Base-by-base conservation (phyloP, 2,797 vertebrate species). In the Muraenolepis orangiensis region DNA sequence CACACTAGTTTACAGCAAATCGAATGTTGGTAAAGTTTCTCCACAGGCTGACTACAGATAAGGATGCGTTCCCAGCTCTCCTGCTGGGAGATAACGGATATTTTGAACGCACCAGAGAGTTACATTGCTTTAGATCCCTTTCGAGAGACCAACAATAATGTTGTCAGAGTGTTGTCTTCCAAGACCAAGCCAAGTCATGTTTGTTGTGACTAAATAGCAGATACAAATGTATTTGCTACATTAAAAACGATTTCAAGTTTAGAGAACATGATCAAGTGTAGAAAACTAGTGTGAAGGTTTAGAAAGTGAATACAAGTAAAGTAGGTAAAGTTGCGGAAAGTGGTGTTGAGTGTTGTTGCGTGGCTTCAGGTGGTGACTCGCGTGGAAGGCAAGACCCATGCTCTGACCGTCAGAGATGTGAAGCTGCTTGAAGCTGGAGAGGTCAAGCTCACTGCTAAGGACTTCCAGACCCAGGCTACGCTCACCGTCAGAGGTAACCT, bases 381-480 rank as follows among this genome's bases (percentile, higher is more conserved):
- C 72, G 92, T 94, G 78, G 95, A 95, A 71, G 98, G 97, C 40
- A 95, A 81, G 87, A 88, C 93, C 81, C 97, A 99, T 79, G 89
- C 95, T 14, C 91, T 99, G 84, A 95, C 94, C 34, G 57, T 99
- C 74, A 95, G 96, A 88, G 94, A 98, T 0, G 95, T 98, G 57
- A 95, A 94, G 81, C 88, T 97, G 88, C 87, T 93, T 12, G 96
- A 98, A 86, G 96, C 95, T 4, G 97, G 98, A 4, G 94, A 96
- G 80, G 94, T 99, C 72, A 96, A 95, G 83, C 90, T 99, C 77
- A 94, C 89, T 34, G 93, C 96, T 81, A 97, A 96, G 79, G 96
- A 98, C 85, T 99, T 99, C 93, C 94, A 94, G 88, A 96, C 95
- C 16, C 91, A 95, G 81, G 96, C 97, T 81, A 95, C 95, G 78